Percentiles rank a stretch among this genome's conserved stretches.
phyloP scores from a whole-genome alignment of 2,797 vertebrate genomes.

The Tolypeutes matacus region DNA sequence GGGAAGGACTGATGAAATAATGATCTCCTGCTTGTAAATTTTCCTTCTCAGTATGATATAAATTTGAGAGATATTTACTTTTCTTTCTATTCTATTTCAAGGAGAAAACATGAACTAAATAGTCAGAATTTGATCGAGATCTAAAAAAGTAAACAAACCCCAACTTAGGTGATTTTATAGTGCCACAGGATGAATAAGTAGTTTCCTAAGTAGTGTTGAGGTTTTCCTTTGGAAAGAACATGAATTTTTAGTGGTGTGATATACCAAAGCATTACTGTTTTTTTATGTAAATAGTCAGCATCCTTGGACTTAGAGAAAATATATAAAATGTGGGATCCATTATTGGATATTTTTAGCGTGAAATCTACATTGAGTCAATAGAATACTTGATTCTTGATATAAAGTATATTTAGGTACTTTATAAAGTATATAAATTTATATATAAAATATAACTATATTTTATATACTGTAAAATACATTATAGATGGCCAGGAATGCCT shows the following conservation, averaged over 20 bases:
- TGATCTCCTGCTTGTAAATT: neutral
- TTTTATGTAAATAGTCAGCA: neutral
- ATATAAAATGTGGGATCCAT: neutral
- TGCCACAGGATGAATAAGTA: no score
- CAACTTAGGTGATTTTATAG: neutral
- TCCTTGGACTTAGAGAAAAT: neutral
- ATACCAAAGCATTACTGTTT: neutral
- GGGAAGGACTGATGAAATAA: neutral
- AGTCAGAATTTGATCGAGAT: no score
- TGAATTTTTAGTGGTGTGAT: neutral
- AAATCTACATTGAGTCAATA: neutral
- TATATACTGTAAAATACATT: neutral
- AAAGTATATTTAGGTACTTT: no score
- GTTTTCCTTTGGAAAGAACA: neutral
- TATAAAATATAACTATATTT: neutral
- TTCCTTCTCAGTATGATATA: neutral
- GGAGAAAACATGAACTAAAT: no score
- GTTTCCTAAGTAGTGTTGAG: neutral
- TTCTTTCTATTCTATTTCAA: neutral
- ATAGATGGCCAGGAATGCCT: no score
- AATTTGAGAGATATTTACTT: neutral
- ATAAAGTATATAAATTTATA: no score
- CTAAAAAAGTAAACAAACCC: neutral
- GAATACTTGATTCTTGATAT: neutral
- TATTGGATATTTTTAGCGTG: neutral